Conservation (phyloP, 2,113 vertebrate species). For the Pomatostomus ruficeps region DNA sequence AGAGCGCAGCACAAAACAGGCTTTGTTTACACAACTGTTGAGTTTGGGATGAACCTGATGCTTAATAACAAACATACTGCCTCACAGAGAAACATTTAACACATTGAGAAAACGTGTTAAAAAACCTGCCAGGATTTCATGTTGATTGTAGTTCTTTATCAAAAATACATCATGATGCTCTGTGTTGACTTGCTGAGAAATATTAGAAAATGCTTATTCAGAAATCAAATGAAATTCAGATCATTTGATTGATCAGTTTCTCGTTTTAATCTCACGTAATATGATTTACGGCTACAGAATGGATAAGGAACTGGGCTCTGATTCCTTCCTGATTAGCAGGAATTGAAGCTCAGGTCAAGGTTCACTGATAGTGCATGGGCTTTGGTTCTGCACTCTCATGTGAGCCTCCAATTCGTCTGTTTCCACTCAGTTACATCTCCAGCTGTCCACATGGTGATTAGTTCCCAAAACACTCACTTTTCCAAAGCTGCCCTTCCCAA, state of each 20-base stretch:
- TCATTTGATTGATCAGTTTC: background rate
- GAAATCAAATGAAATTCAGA: background rate
- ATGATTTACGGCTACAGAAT: background rate
- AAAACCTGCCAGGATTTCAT: background rate
- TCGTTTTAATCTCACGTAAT: background rate
- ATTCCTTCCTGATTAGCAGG: background rate
- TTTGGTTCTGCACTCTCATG: background rate
- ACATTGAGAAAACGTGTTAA: background rate
- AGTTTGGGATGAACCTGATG: background rate
- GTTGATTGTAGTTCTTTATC: background rate
- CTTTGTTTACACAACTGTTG: background rate
- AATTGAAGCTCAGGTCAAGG: background rate
- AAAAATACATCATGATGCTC: background rate
- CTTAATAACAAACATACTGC: background rate
- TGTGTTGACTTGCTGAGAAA: background rate
- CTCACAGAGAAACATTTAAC: background rate
- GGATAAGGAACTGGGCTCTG: background rate
- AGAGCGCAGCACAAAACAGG: background rate
- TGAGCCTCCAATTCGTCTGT: background rate
- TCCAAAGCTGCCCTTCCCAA: constrained; percentile 97
- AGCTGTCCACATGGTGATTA: background rate
- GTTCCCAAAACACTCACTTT: constrained; percentile 80
- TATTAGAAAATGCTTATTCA: background rate
- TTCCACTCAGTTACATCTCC: background rate
- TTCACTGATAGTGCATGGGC: background rate